Conservation (phyloP, 1,140 invertebrate genomes). For the Trialeurodes vaporariorum region DNA sequence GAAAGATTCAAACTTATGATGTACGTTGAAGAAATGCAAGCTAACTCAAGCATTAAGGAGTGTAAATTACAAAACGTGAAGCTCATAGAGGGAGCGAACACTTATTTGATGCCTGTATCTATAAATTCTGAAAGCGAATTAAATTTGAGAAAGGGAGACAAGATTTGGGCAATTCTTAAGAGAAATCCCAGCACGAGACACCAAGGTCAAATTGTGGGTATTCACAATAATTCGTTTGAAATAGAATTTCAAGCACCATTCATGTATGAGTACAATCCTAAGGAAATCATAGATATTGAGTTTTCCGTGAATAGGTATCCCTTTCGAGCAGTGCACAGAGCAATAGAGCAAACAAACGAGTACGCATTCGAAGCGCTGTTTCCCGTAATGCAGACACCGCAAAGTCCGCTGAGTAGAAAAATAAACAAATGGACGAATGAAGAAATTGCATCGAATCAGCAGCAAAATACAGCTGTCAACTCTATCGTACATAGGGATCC, state of each 20-base stretch:
- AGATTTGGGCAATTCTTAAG: background rate
- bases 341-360: background rate
- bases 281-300: background rate
- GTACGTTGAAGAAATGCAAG: background rate
- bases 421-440: background rate
- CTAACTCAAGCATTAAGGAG: background rate
- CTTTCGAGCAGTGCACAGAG: background rate
- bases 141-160: background rate
- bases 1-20: background rate
- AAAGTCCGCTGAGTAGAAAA: background rate
- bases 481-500: background rate
- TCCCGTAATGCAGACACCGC: background rate
- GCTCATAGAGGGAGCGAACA: background rate
- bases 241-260: background rate
- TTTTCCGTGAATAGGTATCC: background rate
- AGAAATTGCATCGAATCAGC: background rate
- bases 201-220: background rate
- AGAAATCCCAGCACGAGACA: background rate
- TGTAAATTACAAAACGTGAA: background rate
- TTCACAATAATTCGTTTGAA: background rate
- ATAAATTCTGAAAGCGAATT: background rate
- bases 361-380: background rate
- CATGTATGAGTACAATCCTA: background rate
- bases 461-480: background rate
- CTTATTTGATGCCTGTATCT: background rate